A percentile compares a stretch with the other conserved stretches of the same genome.
phyloP scores from a whole-genome alignment of 35 echinoderm and acorn worm species.

The Apostichopus parvimensis region DNA sequence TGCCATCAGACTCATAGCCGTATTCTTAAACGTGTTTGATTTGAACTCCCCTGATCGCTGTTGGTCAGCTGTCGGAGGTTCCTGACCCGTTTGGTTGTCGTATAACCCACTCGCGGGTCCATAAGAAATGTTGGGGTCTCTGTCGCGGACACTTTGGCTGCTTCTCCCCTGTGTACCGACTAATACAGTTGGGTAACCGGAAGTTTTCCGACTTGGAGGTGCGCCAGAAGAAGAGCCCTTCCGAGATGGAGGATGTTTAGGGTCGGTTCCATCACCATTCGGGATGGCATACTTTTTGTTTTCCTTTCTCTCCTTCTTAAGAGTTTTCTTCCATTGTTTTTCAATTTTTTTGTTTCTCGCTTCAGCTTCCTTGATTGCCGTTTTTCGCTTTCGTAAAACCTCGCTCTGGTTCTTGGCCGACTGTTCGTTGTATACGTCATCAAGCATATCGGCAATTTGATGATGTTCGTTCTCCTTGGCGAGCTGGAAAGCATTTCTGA shows the following conservation, averaged over 20 bases:
- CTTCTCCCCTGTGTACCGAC: background rate
- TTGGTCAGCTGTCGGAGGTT: background rate
- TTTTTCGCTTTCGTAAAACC: conserved; percentile 65
- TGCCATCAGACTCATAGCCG: background rate
- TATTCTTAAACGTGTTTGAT: background rate
- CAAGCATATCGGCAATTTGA: conserved; percentile 70
- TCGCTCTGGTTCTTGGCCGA: conserved; percentile 65
- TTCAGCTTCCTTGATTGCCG: conserved; percentile 79
- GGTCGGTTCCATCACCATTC: background rate
- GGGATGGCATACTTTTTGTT: background rate
- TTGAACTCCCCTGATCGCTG: background rate
- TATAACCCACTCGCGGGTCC: background rate
- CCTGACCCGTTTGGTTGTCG: background rate
- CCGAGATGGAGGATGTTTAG: background rate
- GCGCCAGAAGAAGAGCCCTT: background rate
- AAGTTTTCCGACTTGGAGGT: background rate
- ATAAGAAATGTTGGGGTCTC: conserved; percentile 15
- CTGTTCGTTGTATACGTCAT: conserved; percentile 70
- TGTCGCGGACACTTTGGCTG: background rate
- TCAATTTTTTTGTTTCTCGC: conserved; percentile 66
- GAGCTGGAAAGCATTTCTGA: conserved; percentile 71
- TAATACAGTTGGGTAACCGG: background rate
- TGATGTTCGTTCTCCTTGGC: conserved; percentile 70
- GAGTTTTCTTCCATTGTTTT: conserved; percentile 64
- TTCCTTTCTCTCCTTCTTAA: conserved; percentile 48